Conservation (phyloP, 2,113 vertebrate genomes). For the Fukomys damarensis region DNA sequence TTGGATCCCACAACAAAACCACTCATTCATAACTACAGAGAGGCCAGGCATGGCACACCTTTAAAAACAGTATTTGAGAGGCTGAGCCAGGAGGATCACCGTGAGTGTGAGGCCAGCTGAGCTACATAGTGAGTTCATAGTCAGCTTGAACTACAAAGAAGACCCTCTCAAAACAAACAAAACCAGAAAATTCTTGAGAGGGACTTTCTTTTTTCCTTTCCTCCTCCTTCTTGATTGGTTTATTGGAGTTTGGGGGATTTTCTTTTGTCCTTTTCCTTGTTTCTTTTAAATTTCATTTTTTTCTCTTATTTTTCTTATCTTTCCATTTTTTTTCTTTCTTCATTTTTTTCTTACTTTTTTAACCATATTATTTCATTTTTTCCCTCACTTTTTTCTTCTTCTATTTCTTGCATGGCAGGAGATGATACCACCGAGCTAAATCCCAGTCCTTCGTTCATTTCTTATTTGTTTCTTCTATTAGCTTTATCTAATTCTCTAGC, state of each 20-base stretch:
- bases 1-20: not conserved
- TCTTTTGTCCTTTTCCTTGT: not conserved
- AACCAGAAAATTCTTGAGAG: no score
- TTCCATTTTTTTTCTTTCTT: not conserved
- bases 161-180: not conserved
- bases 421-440: no score
- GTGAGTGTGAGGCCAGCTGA: not conserved
- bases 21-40: not conserved
- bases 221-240: not conserved
- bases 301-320: not conserved
- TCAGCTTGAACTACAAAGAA: no score
- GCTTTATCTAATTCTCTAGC: not conserved
- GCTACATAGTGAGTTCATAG: no score
- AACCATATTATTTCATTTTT: not conserved
- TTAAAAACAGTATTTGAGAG: not conserved
- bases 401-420: not conserved
- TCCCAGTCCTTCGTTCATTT: no score
- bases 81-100: not conserved
- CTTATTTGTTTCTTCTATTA: not conserved
- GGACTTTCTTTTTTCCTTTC: not conserved
- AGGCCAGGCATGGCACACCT: not conserved
- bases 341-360: not conserved
- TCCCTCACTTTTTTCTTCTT: not conserved
- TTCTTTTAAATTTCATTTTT: not conserved
- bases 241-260: not conserved